Evolutionary conservation across 2,888 invertebrate genomes (phyloP).

Genomic region (Synergus japonicus): DNA sequence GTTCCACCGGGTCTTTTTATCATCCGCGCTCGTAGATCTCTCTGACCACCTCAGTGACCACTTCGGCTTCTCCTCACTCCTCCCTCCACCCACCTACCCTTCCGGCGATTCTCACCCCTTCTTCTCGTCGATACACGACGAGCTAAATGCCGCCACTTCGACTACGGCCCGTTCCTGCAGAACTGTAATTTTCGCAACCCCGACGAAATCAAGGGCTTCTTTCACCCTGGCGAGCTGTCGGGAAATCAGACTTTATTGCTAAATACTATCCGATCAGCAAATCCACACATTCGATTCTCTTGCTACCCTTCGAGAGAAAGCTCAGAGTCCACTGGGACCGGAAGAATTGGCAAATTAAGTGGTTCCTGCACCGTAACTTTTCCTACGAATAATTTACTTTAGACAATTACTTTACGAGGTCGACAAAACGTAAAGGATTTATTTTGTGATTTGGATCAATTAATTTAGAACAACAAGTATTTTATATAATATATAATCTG

Average conservation of each 20-base stretch:
- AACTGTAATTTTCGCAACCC: constrained; percentile 76
- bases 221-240: constrained; percentile 65
- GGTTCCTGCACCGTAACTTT: neutral
- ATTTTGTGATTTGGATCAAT: too few species aligned
- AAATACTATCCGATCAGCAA: constrained; percentile 77
- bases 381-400: neutral
- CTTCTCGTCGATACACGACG: constrained; percentile 63
- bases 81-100: constrained; percentile 55
- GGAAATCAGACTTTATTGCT: constrained; percentile 77
- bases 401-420: neutral
- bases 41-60: constrained; percentile 66
- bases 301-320: constrained; percentile 9
- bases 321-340: constrained; percentile 37
- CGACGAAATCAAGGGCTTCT: constrained; percentile 76
- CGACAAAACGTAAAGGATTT: neutral
- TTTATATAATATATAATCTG: neutral
- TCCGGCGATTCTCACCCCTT: constrained; percentile 51
- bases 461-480: too few species aligned
- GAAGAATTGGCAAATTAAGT: constrained; percentile 29
- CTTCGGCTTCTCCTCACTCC: constrained; percentile 53
- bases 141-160: constrained; percentile 67
- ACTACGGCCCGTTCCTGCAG: constrained; percentile 57
- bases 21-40: constrained; percentile 68
- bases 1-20: constrained; percentile 64
- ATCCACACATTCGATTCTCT: constrained; percentile 61